Evolutionary conservation across 2,888 invertebrate species (phyloP).

Genomic region (Ashinkailepas kermadecensis): DNA sequence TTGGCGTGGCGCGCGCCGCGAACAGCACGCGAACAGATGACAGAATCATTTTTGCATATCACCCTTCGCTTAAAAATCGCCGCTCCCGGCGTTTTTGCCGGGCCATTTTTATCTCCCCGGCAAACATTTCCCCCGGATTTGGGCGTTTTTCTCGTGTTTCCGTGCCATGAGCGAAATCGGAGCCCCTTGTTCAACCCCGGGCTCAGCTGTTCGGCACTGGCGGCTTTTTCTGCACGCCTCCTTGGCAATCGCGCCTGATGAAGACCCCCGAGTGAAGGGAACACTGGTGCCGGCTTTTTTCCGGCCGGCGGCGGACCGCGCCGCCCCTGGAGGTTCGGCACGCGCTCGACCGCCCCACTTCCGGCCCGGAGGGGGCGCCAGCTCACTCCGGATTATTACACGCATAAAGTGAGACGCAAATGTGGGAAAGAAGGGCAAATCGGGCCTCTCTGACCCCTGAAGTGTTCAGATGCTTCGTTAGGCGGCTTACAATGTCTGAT

Average conservation of each 20-base stretch:
- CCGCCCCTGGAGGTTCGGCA: background rate
- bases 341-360: background rate
- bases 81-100: background rate
- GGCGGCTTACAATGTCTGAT: background rate
- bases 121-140: background rate
- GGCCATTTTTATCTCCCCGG: background rate
- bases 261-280: conserved; percentile 12
- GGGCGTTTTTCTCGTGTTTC: background rate
- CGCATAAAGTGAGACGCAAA: conserved; percentile 15
- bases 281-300: background rate
- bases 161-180: conserved; percentile 15
- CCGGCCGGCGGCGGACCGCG: background rate
- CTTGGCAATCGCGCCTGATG: background rate
- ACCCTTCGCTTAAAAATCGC: conserved; percentile 21
- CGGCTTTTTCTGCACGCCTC: background rate
- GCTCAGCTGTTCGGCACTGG: conserved; percentile 11
- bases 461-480: background rate
- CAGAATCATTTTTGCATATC: conserved; percentile 18
- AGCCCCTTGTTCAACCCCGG: conserved; percentile 1
- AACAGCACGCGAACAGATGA: background rate
- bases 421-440: conserved; percentile 2
- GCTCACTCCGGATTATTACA: background rate
- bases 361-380: background rate
- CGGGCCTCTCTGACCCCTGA: background rate
- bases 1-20: background rate